Conservation (phyloP, 1,140 invertebrate species). For the Drosophila nannoptera region DNA sequence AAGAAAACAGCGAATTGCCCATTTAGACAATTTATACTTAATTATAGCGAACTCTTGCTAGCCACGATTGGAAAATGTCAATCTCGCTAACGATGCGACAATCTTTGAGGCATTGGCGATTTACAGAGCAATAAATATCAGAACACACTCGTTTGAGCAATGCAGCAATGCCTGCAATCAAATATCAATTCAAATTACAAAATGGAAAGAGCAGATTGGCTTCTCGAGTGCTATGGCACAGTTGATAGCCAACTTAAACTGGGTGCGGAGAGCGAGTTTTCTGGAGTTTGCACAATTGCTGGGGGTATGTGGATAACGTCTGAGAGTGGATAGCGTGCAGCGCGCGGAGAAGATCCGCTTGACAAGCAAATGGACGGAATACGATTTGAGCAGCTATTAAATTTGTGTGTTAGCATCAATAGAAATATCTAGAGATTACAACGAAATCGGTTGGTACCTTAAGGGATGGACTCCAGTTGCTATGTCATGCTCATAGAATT, state of each 20-base stretch:
- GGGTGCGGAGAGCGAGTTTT: slow-evolving; percentile 21
- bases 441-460: no score
- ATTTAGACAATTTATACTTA: slow-evolving; percentile 62
- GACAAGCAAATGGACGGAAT: neutral
- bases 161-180: slow-evolving; percentile 38
- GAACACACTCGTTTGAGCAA: neutral
- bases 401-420: neutral
- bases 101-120: slow-evolving; percentile 56
- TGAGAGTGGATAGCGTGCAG: neutral
- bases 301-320: slow-evolving; percentile 3
- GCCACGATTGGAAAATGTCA: slow-evolving; percentile 48
- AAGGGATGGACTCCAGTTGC: no score
- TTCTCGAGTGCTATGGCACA: slow-evolving; percentile 19
- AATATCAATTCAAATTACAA: slow-evolving; percentile 65
- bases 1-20: slow-evolving; percentile 10
- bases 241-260: slow-evolving; percentile 27
- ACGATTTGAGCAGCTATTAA: no score
- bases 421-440: no score
- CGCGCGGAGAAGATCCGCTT: neutral
- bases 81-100: slow-evolving; percentile 40
- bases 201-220: slow-evolving; percentile 67
- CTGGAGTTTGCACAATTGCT: slow-evolving; percentile 48
- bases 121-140: slow-evolving; percentile 14
- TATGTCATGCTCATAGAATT: no score
- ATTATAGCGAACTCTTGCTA: slow-evolving; percentile 55